Evolutionary conservation across 1,140 invertebrate species (phyloP).

Genomic region (Metopolophium dirhodum): DNA sequence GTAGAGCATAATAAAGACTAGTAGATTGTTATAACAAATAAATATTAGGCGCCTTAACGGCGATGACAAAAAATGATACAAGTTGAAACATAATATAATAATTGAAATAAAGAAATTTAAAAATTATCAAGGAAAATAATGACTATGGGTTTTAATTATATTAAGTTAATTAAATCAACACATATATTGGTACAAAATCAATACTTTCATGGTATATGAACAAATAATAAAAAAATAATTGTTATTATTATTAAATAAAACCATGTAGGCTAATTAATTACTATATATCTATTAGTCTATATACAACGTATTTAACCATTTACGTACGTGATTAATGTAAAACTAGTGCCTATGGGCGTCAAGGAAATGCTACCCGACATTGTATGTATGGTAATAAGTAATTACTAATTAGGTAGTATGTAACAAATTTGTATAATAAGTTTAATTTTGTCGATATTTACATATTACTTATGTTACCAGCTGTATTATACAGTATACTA

Average conservation of each 20-base stretch:
- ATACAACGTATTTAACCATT: not conserved
- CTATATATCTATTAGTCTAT: not conserved
- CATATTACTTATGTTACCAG: not conserved
- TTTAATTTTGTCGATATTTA: not conserved
- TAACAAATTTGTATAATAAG: not conserved
- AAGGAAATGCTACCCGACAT: not conserved
- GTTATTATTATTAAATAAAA: not conserved
- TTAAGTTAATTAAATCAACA: conserved; percentile 29
- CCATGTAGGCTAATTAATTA: not conserved
- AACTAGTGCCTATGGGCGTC: not conserved
- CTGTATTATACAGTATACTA: not conserved
- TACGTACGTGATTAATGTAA: not conserved
- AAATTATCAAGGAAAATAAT: conserved; percentile 4
- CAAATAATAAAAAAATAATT: not conserved
- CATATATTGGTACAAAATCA: not conserved
- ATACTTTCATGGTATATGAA: not conserved
- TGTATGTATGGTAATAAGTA: not conserved
- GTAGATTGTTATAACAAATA: conserved; percentile 9
- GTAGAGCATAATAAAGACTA: not conserved
- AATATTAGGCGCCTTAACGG: conserved; percentile 1
- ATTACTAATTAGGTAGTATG: not conserved
- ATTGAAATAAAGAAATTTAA: conserved; percentile 19
- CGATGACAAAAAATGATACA: conserved; percentile 7
- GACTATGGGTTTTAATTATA: conserved; percentile 50
- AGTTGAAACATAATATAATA: not conserved